A percentile compares a stretch with the other conserved stretches of the same genome.
Evolutionary conservation across 2,888 invertebrate species (phyloP).

Genomic region (Lasius platythorax): DNA sequence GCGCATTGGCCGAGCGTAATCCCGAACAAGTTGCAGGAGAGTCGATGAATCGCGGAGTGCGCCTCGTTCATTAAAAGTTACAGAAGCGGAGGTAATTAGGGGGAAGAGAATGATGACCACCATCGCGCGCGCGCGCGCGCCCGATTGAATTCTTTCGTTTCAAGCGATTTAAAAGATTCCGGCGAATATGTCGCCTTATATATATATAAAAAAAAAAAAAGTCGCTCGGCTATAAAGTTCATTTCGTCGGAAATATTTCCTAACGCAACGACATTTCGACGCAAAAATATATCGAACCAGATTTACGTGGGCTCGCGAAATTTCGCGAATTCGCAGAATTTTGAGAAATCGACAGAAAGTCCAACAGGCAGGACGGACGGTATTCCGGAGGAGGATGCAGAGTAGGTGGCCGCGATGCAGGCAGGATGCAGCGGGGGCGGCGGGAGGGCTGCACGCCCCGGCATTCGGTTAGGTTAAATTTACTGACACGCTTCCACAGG

Average conservation of each 20-base stretch:
- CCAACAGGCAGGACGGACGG: neutral
- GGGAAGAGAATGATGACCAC: slow-evolving; percentile 43
- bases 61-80: slow-evolving; percentile 55
- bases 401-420: slow-evolving; percentile 58
- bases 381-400: slow-evolving; percentile 37
- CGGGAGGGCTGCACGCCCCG: slow-evolving; percentile 59
- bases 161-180: neutral
- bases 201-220: neutral
- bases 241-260: too few species aligned
- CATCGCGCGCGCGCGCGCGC: slow-evolving; percentile 57
- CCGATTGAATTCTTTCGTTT: slow-evolving; percentile 46
- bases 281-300: neutral
- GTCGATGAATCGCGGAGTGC: slow-evolving; percentile 46
- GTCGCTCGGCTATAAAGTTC: neutral
- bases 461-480: slow-evolving; percentile 79
- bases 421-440: slow-evolving; percentile 28
- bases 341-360: slow-evolving; percentile 2
- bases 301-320: neutral
- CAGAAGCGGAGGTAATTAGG: slow-evolving; percentile 63
- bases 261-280: neutral
- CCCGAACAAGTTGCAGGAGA: slow-evolving; percentile 54
- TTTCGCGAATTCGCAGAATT: neutral
- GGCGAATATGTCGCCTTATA: neutral
- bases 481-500: slow-evolving; percentile 78
- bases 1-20: slow-evolving; percentile 36